Percentiles rank a stretch among this genome's conserved stretches.
phyloP scores from a whole-genome alignment of 2,113 vertebrate genomes.

The Probosciger aterrimus region DNA sequence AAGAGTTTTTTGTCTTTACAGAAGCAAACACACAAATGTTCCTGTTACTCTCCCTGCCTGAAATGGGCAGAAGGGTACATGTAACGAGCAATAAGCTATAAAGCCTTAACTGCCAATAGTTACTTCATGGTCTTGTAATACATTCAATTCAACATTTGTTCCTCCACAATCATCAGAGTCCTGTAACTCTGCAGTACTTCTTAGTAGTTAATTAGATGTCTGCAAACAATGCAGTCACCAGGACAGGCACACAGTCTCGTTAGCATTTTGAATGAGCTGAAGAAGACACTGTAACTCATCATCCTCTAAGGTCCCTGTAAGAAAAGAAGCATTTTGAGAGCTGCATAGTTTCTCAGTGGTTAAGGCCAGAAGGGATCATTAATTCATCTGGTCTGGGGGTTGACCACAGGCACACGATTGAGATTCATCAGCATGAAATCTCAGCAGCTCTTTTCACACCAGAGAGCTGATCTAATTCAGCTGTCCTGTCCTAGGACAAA shows the following conservation, averaged over 20 bases:
- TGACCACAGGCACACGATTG: accelerated
- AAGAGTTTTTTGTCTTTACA: conserved; percentile 39
- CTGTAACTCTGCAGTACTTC: background rate
- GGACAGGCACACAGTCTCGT: background rate
- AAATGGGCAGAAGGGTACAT: background rate
- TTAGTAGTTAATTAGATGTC: background rate
- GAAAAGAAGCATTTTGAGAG: background rate
- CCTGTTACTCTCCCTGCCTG: background rate
- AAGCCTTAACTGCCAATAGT: background rate
- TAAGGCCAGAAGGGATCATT: background rate
- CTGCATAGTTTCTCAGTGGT: background rate
- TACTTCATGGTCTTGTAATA: background rate
- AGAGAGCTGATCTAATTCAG: background rate
- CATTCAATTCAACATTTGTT: background rate
- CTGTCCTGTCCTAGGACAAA: background rate
- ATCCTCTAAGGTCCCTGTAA: background rate
- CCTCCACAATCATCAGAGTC: background rate
- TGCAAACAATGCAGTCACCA: background rate
- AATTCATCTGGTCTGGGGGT: background rate
- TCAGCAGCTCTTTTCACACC: background rate
- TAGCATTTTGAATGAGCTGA: background rate
- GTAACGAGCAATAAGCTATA: background rate
- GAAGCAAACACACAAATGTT: background rate
- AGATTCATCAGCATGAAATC: background rate
- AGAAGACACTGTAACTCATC: background rate